phyloP scores from a whole-genome alignment of 2,888 invertebrate species.

The Itoplectis maculator region DNA sequence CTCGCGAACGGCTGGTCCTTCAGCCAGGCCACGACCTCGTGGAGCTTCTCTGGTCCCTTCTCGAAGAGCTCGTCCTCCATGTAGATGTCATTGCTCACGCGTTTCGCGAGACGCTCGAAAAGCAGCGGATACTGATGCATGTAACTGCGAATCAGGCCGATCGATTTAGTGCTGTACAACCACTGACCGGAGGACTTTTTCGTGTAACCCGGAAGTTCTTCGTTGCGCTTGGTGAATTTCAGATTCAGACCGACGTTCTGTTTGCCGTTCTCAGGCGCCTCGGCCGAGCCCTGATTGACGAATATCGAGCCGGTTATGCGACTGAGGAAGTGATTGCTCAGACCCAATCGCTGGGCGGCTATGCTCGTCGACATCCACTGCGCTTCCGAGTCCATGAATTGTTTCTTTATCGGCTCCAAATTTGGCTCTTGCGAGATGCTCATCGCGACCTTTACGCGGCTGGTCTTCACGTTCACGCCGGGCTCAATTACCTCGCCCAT shows the following conservation, averaged over 20 bases:
- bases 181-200: slow-evolving; percentile 89
- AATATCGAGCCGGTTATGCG: slow-evolving; percentile 95
- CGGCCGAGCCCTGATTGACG: slow-evolving; percentile 84
- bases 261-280: slow-evolving; percentile 76
- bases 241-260: slow-evolving; percentile 96
- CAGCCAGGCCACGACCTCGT: slow-evolving; percentile 88
- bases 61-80: slow-evolving; percentile 90
- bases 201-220: slow-evolving; percentile 93
- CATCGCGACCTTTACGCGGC: slow-evolving; percentile 87
- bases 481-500: slow-evolving; percentile 89
- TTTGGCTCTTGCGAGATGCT: slow-evolving; percentile 86
- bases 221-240: slow-evolving; percentile 92
- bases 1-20: slow-evolving; percentile 88
- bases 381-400: slow-evolving; percentile 78
- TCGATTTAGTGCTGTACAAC: slow-evolving; percentile 92
- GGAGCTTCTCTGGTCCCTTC: slow-evolving; percentile 85
- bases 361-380: slow-evolving; percentile 86
- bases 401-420: slow-evolving; percentile 78
- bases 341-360: slow-evolving; percentile 88
- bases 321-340: slow-evolving; percentile 90
- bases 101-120: slow-evolving; percentile 87
- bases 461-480: slow-evolving; percentile 85
- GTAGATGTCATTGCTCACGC: slow-evolving; percentile 87
- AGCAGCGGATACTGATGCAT: slow-evolving; percentile 90
- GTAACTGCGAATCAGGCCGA: slow-evolving; percentile 90